Evolutionary conservation across 2,888 invertebrate genomes (phyloP), one percentile per base, ranked within the genome.

Genomic region (Chorisops tibialis): DNA sequence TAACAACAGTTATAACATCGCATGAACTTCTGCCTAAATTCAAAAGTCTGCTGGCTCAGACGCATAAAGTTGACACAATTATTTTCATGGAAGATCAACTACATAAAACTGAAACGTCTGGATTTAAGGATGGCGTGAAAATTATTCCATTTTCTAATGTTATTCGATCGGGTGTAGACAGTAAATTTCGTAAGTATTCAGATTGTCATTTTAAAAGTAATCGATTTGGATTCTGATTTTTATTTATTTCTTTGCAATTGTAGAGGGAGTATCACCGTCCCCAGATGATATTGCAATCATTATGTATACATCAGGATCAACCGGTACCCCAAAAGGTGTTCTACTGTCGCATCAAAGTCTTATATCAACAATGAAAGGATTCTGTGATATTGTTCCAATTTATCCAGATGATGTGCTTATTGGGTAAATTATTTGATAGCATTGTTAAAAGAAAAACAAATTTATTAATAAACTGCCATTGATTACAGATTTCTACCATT

Each of bases 241-340:
- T 64, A n/a, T n/a, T n/a, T n/a, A n/a, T n/a, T n/a, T n/a, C n/a
- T n/a, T n/a, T n/a, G n/a, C n/a, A n/a, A n/a, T 75, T 74, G 0
- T 77, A 86, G 87, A 82, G 69, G 74, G 79, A 18, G 79, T 81
- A 4, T 82, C 85, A 5, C 92, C 94, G 1, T 77, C 79, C 5
- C 79, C 86, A 5, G 80, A 85, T 12, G 97, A 98, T 77, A 86
- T 89, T 4, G 98, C 98, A 51, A 93, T 99, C 71, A 89, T 99
- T 43, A 99, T 99, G 98, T 99, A 98, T 82, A 99, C 98, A 2
- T 96, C 95, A 69, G 98, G 98, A 5, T 96, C 96, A 1, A 98
- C 98, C 3, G 97, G 96, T 58, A 86, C 89, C 63, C 96, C 96
- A 0, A 96, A 96, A 80, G 96, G 96, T 71, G 91, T 93, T 12